Conservation (phyloP, 2,113 vertebrate species). For the Silurus meridionalis region DNA sequence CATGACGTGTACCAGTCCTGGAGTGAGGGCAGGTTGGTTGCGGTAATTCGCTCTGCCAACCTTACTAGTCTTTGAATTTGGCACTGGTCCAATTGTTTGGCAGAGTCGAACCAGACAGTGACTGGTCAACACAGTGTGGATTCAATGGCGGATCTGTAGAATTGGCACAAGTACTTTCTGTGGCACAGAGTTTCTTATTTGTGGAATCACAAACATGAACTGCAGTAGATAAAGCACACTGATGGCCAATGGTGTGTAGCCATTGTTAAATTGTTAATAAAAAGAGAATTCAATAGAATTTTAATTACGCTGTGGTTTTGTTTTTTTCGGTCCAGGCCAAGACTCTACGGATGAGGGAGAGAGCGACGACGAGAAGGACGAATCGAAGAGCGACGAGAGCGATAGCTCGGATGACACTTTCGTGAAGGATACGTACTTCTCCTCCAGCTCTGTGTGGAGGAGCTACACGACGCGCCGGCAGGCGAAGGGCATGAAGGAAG, state of each 20-base stretch:
- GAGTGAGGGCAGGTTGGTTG: no score
- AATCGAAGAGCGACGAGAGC: slow-evolving; percentile 90
- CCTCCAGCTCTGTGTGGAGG: slow-evolving; percentile 87
- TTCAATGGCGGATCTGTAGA: no score
- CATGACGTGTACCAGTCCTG: no score
- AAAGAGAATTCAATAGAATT: neutral
- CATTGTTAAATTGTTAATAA: neutral
- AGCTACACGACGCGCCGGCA: slow-evolving; percentile 94
- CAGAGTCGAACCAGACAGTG: no score
- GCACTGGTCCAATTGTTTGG: no score
- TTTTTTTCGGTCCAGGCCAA: slow-evolving; percentile 47
- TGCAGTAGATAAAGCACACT: neutral
- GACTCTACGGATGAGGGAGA: slow-evolving; percentile 65
- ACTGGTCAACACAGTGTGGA: no score
- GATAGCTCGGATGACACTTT: slow-evolving; percentile 96
- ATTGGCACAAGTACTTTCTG: no score
- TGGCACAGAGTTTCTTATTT: neutral
- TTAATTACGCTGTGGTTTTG: no score
- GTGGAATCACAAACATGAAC: neutral
- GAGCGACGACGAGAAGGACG: slow-evolving; percentile 81
- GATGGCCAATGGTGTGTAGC: neutral
- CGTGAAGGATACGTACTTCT: slow-evolving; percentile 86
- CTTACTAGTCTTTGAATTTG: no score
- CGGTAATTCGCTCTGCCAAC: no score
- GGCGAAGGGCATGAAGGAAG: slow-evolving; percentile 88